phyloP scores from a whole-genome alignment of 1,140 invertebrate species.

The Bombus confusus region DNA sequence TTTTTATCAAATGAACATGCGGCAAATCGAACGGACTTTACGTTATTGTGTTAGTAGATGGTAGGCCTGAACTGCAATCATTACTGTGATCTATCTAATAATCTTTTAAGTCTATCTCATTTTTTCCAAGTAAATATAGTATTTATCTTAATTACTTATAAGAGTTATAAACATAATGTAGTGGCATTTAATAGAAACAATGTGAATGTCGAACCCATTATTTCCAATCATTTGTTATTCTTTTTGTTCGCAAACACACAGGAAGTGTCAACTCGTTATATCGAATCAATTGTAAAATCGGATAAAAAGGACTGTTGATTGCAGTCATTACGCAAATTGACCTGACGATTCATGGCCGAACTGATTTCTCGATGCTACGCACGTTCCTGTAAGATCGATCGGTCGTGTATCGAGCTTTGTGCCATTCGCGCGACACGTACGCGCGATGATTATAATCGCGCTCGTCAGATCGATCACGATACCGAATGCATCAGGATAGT shows the following conservation, averaged over 20 bases:
- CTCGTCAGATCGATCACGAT: background rate
- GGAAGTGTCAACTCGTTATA: background rate
- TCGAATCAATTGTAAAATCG: background rate
- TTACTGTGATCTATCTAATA: background rate
- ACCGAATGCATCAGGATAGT: background rate
- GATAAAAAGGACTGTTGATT: conserved; percentile 20
- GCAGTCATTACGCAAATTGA: conserved; percentile 45
- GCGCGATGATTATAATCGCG: conserved; percentile 3
- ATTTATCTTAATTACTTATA: background rate
- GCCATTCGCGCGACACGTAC: background rate
- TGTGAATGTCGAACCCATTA: background rate
- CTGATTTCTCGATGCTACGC: conserved; percentile 12
- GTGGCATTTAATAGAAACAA: background rate
- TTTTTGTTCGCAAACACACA: background rate
- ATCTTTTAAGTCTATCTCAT: background rate
- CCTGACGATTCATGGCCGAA: conserved; percentile 23
- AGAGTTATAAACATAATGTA: background rate
- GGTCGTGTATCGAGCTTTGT: conserved; percentile 1
- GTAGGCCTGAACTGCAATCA: too few species aligned
- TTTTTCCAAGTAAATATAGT: background rate
- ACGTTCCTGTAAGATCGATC: conserved; percentile 35
- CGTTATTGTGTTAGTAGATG: background rate
- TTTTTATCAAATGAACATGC: background rate
- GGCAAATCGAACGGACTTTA: background rate
- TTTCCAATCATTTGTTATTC: background rate